These are phyloP conservation scores for Protosalanx chinensis DNA, from an alignment of 2,797 vertebrate species.

Conservation along the genomic window DNA sequence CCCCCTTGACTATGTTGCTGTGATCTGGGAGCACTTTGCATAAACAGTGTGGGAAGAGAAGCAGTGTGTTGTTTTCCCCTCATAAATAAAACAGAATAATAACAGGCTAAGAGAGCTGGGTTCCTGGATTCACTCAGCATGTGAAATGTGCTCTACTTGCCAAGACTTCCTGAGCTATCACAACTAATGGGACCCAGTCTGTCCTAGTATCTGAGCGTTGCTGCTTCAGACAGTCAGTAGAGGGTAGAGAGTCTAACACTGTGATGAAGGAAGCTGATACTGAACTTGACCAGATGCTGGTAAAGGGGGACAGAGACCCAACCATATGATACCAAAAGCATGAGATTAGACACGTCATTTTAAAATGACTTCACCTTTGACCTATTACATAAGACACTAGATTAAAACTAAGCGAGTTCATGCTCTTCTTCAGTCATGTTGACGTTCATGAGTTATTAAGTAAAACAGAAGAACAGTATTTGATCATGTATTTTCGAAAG, in stretches of 20 bases:
- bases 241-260: not conserved
- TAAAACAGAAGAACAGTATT: not conserved
- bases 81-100: conserved; percentile 36
- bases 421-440: not conserved
- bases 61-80: conserved; percentile 21
- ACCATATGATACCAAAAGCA: not conserved
- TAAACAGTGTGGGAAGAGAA: not conserved
- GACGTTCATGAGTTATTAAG: not conserved
- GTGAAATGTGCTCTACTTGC: not conserved
- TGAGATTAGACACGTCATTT: conserved; percentile 1
- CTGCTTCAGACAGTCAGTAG: not conserved
- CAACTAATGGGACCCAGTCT: conserved; percentile 3
- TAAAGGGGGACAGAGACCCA: not conserved
- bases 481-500: not conserved
- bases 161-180: conserved; percentile 1
- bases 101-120: conserved; percentile 17
- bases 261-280: not conserved
- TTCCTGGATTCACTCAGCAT: conserved; percentile 19
- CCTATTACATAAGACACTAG: not conserved
- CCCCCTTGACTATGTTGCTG: conserved; percentile 12
- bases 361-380: not conserved
- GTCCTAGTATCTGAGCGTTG: not conserved
- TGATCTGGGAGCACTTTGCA: conserved; percentile 1
- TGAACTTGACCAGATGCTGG: not conserved
- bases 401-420: not conserved